Base-by-base conservation (phyloP, 2,113 vertebrate genomes). In the Uropsilus gracilis region DNA sequence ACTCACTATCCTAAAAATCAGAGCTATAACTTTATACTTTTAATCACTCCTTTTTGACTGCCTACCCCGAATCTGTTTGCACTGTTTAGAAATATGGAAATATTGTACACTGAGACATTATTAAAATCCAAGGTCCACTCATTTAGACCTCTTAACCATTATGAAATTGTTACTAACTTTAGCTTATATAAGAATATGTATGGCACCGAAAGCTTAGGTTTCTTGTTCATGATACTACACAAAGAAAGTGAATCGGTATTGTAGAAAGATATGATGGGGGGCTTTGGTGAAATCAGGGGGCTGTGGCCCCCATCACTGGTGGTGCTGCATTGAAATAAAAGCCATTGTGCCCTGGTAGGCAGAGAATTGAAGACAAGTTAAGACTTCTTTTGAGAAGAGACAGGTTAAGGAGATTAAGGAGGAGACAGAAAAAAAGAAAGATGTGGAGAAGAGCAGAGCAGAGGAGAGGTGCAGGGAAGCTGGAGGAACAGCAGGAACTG, bases 11-110 rank as follows among this genome's bases (percentile, higher is more conserved):
- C 30, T 50, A 80, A 59, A 46, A 2, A 0, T n/a, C 24, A 48
- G 39, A 69, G 17, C 37, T 18, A 18, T 16, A 42, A 6, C 12
- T 57, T n/a, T 55, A 72, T 11, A 22, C 18, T 48, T 81, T 37
- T 26, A 22, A 22, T 78, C 37, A n/a, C 1, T 3, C 24, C 28
- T 1, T 1, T 7, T 53, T 75, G 28, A 2, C 28, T 9, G 1
- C 42, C 48, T 9, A 0, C 1, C 11, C 13, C 14, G 14, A 20
- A 50, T 71, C 32, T 81, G 48, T 7, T 59, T 46, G 3, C 1
- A 6, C 34, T 68, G 61, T 30, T 57, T 5, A 1, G 57, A 34
- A 69, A 5, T 90, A 3, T 82, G 14, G 78, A 59, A 28, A 44
- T 22, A 57, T 0, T 72, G 3, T 22, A 16, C 50, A 44, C 0